Evolutionary conservation across 2,888 invertebrate species (phyloP).

Genomic region (Ectropis crepuscularia): DNA sequence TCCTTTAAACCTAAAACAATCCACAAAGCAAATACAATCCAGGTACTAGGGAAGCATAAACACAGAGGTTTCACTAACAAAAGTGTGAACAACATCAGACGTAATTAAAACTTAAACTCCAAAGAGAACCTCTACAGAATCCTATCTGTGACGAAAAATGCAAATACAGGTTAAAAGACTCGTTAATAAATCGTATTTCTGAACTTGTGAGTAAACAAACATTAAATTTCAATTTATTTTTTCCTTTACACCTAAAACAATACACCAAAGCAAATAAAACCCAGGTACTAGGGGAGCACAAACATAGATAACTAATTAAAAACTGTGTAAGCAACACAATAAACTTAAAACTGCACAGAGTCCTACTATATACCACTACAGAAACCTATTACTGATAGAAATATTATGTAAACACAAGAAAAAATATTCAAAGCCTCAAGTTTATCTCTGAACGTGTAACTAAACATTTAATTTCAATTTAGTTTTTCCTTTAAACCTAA

Average conservation of each 20-base stretch:
- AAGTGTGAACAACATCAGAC: constrained; percentile 12
- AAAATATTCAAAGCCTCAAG: too few species aligned
- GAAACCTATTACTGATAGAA: too few species aligned
- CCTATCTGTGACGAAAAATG: too few species aligned
- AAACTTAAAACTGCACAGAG: neutral
- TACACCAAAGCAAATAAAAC: constrained; percentile 6
- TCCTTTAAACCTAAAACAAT: neutral
- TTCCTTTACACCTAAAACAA: neutral
- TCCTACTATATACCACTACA: too few species aligned
- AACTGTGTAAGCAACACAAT: constrained; percentile 15
- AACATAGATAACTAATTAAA: constrained; percentile 13
- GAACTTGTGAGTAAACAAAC: too few species aligned
- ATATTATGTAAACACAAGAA: too few species aligned
- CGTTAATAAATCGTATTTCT: too few species aligned
- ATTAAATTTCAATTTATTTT: too few species aligned
- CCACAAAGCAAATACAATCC: constrained; percentile 4
- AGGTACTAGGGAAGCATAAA: constrained; percentile 15
- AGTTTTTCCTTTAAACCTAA: neutral
- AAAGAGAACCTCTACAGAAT: too few species aligned
- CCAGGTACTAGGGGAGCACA: constrained; percentile 13
- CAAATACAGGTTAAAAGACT: too few species aligned
- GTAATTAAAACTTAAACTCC: constrained; percentile 10
- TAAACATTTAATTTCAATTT: too few species aligned
- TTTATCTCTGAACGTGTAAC: too few species aligned
- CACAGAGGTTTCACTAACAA: constrained; percentile 10